A percentile compares a stretch with the other conserved stretches of the same genome.
Evolutionary conservation across 2,113 vertebrate genomes (phyloP).

Genomic region (Cryptotis parvus): DNA sequence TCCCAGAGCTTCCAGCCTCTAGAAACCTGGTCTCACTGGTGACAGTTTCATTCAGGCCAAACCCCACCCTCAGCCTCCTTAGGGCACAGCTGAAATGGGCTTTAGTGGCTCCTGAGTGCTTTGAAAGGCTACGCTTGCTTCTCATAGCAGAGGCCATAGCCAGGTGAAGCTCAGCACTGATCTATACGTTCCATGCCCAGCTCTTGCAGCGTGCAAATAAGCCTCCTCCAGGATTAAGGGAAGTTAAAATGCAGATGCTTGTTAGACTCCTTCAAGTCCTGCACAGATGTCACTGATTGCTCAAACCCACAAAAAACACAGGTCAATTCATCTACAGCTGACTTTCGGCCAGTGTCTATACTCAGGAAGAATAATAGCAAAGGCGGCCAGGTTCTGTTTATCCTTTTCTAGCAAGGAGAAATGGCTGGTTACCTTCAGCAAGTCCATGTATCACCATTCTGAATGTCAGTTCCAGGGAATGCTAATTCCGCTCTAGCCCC

Average conservation of each 20-base stretch:
- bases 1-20: neutral
- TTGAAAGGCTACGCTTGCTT: neutral
- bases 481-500: conserved; percentile 68
- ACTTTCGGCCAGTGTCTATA: conserved; percentile 20
- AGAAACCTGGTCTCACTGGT: neutral
- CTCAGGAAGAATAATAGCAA: conserved; percentile 61
- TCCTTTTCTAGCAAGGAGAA: conserved; percentile 45
- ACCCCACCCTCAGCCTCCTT: neutral
- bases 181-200: neutral
- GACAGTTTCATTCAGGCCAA: neutral
- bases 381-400: conserved; percentile 62
- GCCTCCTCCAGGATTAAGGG: neutral
- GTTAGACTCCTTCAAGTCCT: neutral
- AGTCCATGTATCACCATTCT: conserved; percentile 39
- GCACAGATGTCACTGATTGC: conserved; percentile 21
- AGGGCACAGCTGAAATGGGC: neutral
- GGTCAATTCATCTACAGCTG: conserved; percentile 40
- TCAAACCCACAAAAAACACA: conserved; percentile 59
- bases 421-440: conserved; percentile 47
- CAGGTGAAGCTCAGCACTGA: neutral
- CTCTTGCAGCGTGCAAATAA: neutral
- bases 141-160: neutral
- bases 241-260: conserved; percentile 8
- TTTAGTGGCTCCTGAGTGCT: neutral
- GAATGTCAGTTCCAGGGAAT: conserved; percentile 53